These are phyloP conservation scores for Tragelaphus imberbis DNA, from an alignment of 2,113 vertebrate genomes.

Conservation along the genomic window DNA sequence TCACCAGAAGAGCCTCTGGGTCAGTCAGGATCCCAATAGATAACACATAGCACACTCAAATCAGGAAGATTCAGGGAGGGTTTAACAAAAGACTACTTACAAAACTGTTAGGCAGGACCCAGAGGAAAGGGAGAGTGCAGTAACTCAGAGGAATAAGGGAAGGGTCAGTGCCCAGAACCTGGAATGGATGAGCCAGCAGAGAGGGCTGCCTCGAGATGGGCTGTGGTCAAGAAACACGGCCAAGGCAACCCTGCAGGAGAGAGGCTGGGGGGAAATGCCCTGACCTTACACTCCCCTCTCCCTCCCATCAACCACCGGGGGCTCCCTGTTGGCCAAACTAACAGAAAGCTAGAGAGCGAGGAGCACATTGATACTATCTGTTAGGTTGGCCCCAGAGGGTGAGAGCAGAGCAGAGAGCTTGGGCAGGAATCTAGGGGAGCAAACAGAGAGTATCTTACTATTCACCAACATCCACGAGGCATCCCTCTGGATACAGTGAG, in stretches of 20 bases:
- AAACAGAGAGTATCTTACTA: not conserved
- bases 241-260: not conserved
- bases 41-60: not conserved
- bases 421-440: not conserved
- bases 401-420: not conserved
- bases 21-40: not conserved
- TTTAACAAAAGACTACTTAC: not conserved
- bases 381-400: not conserved
- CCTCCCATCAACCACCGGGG: fast-evolving
- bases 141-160: not conserved
- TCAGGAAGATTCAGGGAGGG: not conserved
- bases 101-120: not conserved
- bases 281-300: not conserved
- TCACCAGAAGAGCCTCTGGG: not conserved
- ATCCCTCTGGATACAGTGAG: not conserved
- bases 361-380: not conserved
- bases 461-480: not conserved
- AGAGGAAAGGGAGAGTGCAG: not conserved
- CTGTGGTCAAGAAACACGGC: not conserved
- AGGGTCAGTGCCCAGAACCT: not conserved
- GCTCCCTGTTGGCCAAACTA: not conserved
- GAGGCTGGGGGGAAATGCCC: not conserved
- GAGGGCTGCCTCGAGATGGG: not conserved
- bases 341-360: not conserved
- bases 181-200: not conserved